These are phyloP conservation scores for Pasiphila rectangulata DNA, from an alignment of 2,888 invertebrate genomes.

Conservation along the genomic window DNA sequence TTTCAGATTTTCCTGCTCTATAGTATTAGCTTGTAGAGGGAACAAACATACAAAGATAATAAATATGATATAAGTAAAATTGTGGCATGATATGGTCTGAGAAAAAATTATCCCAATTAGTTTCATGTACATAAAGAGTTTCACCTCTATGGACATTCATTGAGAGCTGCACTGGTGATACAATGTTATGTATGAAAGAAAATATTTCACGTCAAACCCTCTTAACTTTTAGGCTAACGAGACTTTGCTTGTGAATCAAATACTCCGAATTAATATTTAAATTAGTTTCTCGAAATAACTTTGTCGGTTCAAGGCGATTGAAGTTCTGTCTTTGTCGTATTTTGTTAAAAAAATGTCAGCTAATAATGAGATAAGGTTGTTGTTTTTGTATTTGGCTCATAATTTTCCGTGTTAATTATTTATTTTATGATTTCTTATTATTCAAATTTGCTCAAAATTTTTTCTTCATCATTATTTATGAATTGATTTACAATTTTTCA, in stretches of 20 bases:
- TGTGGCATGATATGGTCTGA: too few species aligned
- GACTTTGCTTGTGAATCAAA: conserved; percentile 59
- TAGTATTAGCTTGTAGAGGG: too few species aligned
- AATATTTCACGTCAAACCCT: conserved; percentile 57
- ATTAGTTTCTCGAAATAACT: conserved; percentile 37
- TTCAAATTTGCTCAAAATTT: background rate
- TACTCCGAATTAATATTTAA: conserved; percentile 65
- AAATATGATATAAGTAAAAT: too few species aligned
- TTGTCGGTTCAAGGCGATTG: conserved; percentile 20
- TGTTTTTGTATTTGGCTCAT: background rate
- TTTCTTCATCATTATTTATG: too few species aligned
- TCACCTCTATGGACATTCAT: background rate
- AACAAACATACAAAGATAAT: too few species aligned
- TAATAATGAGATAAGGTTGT: background rate
- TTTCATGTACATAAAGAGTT: too few species aligned
- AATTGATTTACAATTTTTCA: too few species aligned
- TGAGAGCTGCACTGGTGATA: background rate
- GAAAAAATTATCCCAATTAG: too few species aligned
- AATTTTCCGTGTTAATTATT: background rate
- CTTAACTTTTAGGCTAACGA: conserved; percentile 64
- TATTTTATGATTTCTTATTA: background rate
- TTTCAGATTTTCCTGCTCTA: too few species aligned
- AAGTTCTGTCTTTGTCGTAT: conserved; percentile 12
- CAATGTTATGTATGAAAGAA: conserved; percentile 44
- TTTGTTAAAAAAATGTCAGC: conserved; percentile 1